Evolutionary conservation across 1,140 invertebrate species (phyloP).

Genomic region (Camponotus floridanus): DNA sequence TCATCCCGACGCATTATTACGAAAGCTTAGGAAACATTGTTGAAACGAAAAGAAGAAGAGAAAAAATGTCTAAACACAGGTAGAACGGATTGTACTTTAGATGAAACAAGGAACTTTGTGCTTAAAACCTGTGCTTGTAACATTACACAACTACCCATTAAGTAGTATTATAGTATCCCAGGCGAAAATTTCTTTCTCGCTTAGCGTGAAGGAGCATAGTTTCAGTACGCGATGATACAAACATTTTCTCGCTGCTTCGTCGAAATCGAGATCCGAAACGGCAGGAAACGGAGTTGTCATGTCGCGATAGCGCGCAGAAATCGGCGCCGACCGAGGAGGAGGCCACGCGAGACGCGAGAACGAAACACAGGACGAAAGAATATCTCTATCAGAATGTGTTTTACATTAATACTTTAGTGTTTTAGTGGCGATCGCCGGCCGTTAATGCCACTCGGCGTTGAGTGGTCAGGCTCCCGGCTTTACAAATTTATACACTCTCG

Average conservation of each 20-base stretch:
- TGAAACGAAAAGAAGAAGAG: background rate
- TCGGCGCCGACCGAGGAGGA: background rate
- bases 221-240: constrained; percentile 5
- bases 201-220: constrained; percentile 16
- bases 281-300: background rate
- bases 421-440: constrained; percentile 84
- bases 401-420: constrained; percentile 86
- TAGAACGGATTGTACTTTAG: background rate
- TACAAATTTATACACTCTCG: constrained; percentile 85
- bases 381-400: constrained; percentile 86
- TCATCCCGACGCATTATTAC: background rate
- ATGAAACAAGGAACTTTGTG: background rate
- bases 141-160: constrained; percentile 44
- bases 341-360: background rate
- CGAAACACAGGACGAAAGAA: constrained; percentile 67
- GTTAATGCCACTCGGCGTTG: constrained; percentile 83
- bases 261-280: constrained; percentile 38
- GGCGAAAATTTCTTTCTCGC: constrained; percentile 13
- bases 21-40: background rate
- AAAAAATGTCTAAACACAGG: constrained; percentile 18
- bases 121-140: constrained; percentile 14
- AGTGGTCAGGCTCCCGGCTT: constrained; percentile 82
- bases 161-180: constrained; percentile 25
- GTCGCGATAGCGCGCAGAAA: constrained; percentile 60
- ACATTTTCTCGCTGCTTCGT: background rate